Percentiles rank a stretch among this genome's conserved stretches.
These are phyloP conservation scores for Radopholus similis DNA, from an alignment of 1,140 invertebrate genomes.

Conservation along the genomic window DNA sequence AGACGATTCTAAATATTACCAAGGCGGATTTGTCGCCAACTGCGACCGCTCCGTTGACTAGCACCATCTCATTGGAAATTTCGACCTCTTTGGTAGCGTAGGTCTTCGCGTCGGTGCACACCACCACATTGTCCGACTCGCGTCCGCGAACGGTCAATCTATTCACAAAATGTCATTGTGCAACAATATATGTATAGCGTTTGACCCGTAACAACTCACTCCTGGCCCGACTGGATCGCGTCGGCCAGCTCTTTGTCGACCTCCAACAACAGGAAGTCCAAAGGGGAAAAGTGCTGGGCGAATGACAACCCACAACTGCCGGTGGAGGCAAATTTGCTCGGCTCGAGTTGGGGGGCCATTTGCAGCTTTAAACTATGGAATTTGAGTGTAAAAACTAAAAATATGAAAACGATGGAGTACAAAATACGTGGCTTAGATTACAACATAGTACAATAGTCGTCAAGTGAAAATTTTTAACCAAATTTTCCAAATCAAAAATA, in stretches of 20 bases:
- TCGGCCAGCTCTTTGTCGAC: not conserved
- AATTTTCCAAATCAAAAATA: too few species aligned
- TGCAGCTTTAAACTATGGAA: not conserved
- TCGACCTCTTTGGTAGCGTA: not conserved
- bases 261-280: not conserved
- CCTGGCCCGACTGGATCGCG: not conserved
- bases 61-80: conserved; percentile 1
- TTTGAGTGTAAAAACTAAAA: not conserved
- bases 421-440: not conserved
- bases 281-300: not conserved
- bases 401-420: not conserved
- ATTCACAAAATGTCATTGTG: not conserved
- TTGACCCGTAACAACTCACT: not conserved
- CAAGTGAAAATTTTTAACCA: not conserved
- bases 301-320: too few species aligned
- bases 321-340: too few species aligned
- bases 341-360: too few species aligned
- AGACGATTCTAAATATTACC: not conserved
- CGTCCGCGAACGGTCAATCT: not conserved
- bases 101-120: not conserved
- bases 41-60: not conserved
- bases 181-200: not conserved
- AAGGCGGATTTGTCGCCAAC: not conserved
- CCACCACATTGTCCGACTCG: not conserved
- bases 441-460: not conserved